Evolutionary conservation across 2,888 invertebrate genomes (phyloP), one percentile per base, ranked within the genome.

Genomic region (Argyresthia albistria): DNA sequence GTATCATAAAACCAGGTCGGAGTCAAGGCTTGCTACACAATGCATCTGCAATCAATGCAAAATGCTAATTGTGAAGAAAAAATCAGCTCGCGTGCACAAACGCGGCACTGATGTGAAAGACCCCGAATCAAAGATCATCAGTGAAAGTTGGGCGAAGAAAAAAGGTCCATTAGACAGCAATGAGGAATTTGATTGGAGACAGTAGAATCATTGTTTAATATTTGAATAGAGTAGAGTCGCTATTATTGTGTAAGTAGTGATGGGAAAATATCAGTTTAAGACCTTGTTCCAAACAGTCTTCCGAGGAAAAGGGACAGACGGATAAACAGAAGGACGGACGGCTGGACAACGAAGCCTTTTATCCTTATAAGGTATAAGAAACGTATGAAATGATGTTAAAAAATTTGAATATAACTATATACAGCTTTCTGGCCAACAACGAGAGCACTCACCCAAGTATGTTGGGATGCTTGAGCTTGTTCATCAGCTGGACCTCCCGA

Each of bases 401-500:
- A n/a, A n/a, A n/a, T n/a, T n/a, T n/a, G n/a, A n/a, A n/a, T n/a
- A n/a, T n/a, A n/a, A n/a, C n/a, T n/a, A n/a, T n/a, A n/a, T n/a
- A 25, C 25, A 25, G 3, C 25, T 25, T 25, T 25, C 25, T 25
- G 25, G 25, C 25, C 2, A 25, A 25, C 6, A 6, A 25, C 25
- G 25, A 6, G 16, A 11, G n/a, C 16, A 67, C 78, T 78, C 74
- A 96, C 96, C 95, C 94, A 66, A 98, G 91, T 74, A 98, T 97
- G 81, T 98, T 97, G 56, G 95, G 94, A 89, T 98, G 97, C 69
- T 95, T 95, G 61, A 98, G 91, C 72, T 95, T 93, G 88, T 98
- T 98, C 94, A 98, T 96, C 66, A 98, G 92, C 88, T 98, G 97
- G 61, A 97, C 97, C 89, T 98, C 98, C 72, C 97, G 95, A 68